Conservation (phyloP, 2,113 vertebrate species). For the Varanus salvator region DNA sequence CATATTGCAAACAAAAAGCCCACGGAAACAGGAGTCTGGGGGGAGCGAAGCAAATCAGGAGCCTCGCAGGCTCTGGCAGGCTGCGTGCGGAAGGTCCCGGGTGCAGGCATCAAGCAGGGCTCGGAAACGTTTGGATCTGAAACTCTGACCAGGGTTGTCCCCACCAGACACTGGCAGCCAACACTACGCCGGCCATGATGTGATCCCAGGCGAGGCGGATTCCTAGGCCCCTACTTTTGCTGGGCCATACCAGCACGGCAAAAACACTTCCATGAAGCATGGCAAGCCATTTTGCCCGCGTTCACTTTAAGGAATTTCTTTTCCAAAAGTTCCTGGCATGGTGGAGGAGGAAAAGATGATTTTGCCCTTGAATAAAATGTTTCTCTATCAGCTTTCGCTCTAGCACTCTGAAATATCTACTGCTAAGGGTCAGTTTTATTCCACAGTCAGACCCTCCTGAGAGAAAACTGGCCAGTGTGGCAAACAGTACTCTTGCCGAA, state of each 20-base stretch:
- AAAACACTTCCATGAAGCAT: not conserved
- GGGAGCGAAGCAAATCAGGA: not conserved
- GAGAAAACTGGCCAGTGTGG: not conserved
- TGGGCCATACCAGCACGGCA: not conserved
- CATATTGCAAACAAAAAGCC: too few relatives aligned
- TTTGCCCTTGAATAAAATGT: not conserved
- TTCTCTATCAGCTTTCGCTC: not conserved
- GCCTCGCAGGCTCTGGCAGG: too few relatives aligned
- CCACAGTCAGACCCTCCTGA: not conserved
- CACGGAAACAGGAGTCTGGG: too few relatives aligned
- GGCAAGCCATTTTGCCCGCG: not conserved
- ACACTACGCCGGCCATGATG: too few relatives aligned
- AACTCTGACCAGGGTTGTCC: too few relatives aligned
- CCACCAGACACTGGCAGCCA: too few relatives aligned
- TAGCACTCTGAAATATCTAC: not conserved
- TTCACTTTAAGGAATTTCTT: not conserved
- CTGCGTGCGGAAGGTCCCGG: too few relatives aligned
- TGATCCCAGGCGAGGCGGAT: too few relatives aligned
- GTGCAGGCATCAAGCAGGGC: too few relatives aligned
- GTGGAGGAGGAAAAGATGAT: not conserved
- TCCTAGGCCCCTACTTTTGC: too few relatives aligned
- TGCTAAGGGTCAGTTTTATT: not conserved
- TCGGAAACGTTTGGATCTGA: too few relatives aligned
- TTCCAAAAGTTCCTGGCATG: not conserved
- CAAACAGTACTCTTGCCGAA: not conserved